Conservation (phyloP, 2,888 invertebrate genomes). For the Mythimna impura region DNA sequence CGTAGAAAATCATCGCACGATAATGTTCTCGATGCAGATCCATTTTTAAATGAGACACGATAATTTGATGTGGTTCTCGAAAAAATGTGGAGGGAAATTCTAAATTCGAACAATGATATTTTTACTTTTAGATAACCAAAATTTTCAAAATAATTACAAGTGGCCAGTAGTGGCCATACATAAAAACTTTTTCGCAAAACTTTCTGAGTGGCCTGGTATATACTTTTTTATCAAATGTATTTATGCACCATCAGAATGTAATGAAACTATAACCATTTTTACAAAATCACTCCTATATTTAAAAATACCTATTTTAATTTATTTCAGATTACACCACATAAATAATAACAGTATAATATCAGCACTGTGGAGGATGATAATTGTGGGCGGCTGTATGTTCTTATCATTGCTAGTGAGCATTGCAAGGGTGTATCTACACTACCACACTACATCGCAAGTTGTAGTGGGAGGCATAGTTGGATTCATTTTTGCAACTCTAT, state of each 20-base stretch:
- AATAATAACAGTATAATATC: conserved; percentile 95
- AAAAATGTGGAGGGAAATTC: too few species aligned
- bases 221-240: neutral
- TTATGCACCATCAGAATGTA: too few species aligned
- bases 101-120: too few species aligned
- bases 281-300: neutral
- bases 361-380: conserved; percentile 93
- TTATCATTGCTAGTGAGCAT: conserved; percentile 92
- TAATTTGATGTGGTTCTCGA: too few species aligned
- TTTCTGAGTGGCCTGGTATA: too few species aligned
- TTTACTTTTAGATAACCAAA: too few species aligned
- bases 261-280: neutral
- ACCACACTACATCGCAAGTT: conserved; percentile 96
- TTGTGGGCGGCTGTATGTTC: conserved; percentile 91
- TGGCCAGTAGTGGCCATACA: too few species aligned
- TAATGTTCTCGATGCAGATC: too few species aligned
- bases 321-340: conserved; percentile 94
- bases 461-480: conserved; percentile 95
- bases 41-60: too few species aligned
- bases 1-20: too few species aligned
- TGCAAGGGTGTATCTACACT: conserved; percentile 95
- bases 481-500: conserved; percentile 93
- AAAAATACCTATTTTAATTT: neutral
- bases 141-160: too few species aligned
- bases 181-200: too few species aligned